Base-by-base conservation (phyloP, 2,797 vertebrate genomes). In the Sciaenops ocellatus region DNA sequence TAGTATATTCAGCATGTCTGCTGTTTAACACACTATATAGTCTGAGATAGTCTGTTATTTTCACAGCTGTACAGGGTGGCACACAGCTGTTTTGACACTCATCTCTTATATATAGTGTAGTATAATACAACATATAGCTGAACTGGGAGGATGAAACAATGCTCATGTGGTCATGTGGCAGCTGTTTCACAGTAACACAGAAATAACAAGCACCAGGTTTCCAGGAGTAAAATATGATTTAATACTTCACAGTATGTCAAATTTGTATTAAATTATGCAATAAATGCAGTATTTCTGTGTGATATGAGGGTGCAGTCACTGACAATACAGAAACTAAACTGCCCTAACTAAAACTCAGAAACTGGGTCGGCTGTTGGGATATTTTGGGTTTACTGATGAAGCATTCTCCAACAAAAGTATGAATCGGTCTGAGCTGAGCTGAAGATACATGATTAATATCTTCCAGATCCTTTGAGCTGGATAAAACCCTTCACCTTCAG, bases 51-150 rank as follows among this genome's bases (percentile, higher is more conserved):
- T 3, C 22, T 22, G 18, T 63, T 73, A 20, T 65, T 68, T 76
- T 55, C 16, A 68, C 7, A 41, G 63, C 59, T 69, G 52, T 24
- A 30, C 17, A 82, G 26, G 69, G 51, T 77, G 69, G 67, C 64
- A 73, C 22, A 67, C 86, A 84, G 65, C 82, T 82, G 69, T 74
- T 68, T 60, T 62, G 51, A 72, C 57, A 22, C 44, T 65, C 10
- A 48, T 3, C 38, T 24, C 13, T 26, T 13, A 11, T 26, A 26
- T 38, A 44, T 3, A 63, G 8, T 42, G 16, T 3, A 5, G 12
- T 6, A 42, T 13, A 22, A 13, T 61, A 13, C n/a, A 76, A 63
- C 34, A 61, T 44, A 69, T 20, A 64, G 42, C 30, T 65, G 24
- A 69, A 63, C 10, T 57, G 64, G 63, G 60, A 75, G 57, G 52